These are phyloP conservation scores for Leptinotarsa tumamoca DNA, from an alignment of 2,888 invertebrate species.

Conservation along the genomic window DNA sequence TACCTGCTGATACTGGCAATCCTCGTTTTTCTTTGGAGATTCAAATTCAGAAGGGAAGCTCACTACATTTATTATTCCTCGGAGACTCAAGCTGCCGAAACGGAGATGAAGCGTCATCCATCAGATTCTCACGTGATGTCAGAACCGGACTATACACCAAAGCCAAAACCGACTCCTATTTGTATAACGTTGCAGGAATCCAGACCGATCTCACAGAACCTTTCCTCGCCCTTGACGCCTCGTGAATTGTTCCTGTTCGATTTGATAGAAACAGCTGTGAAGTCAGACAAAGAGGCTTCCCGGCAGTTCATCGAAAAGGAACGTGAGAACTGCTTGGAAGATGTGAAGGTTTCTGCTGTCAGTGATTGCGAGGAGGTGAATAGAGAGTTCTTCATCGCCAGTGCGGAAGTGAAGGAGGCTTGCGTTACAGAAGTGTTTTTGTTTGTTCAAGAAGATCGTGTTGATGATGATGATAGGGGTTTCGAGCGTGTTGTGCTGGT, in stretches of 20 bases:
- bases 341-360: not conserved
- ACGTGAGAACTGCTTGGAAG: slow-evolving; percentile 20
- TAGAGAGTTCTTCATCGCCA: slow-evolving; percentile 51
- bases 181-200: slow-evolving; percentile 9
- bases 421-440: slow-evolving; percentile 47
- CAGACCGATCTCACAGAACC: slow-evolving; percentile 37
- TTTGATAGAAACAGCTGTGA: slow-evolving; percentile 60
- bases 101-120: not conserved
- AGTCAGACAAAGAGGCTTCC: slow-evolving; percentile 38
- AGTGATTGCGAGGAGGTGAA: not conserved
- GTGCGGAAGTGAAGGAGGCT: slow-evolving; percentile 39
- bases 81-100: not conserved
- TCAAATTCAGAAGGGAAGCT: slow-evolving; percentile 18
- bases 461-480: slow-evolving; percentile 8
- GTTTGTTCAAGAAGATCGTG: slow-evolving; percentile 39
- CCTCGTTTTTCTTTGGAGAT: slow-evolving; percentile 55
- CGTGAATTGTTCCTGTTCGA: slow-evolving; percentile 66
- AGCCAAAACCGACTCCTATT: slow-evolving; percentile 12
- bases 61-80: slow-evolving; percentile 19
- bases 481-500: not conserved
- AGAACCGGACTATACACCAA: too few species aligned
- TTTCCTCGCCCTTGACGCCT: slow-evolving; percentile 58
- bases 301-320: slow-evolving; percentile 39
- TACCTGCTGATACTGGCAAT: slow-evolving; percentile 55
- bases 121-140: not conserved